phyloP scores from a whole-genome alignment of 2,797 vertebrate species.

The Echeneis naucrates region DNA sequence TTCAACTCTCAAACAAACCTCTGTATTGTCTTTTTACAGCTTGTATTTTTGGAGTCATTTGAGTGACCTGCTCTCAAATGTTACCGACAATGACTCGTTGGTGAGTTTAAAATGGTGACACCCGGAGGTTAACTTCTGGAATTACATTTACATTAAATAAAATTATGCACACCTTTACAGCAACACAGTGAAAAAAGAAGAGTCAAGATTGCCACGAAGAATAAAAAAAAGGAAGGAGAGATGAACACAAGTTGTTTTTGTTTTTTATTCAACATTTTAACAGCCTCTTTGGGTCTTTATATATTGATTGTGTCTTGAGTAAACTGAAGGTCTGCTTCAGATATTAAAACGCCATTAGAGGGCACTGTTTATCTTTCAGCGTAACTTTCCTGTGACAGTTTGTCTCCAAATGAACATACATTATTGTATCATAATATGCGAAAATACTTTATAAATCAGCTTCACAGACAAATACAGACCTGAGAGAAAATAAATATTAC shows the following conservation, averaged over 20 bases:
- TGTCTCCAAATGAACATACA: not conserved
- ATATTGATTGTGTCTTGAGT: not conserved
- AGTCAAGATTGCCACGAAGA: no score
- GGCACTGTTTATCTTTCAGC: constrained; percentile 14
- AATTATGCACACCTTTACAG: not conserved
- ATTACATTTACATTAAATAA: not conserved
- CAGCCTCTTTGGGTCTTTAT: not conserved
- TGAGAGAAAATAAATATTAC: not conserved
- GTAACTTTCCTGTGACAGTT: not conserved
- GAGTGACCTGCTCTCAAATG: no score
- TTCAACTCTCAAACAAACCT: no score
- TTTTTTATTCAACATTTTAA: no score
- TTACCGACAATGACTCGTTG: no score
- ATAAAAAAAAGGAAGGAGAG: no score
- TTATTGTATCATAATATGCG: not conserved
- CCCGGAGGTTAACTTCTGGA: not conserved
- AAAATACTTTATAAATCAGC: not conserved
- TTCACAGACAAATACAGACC: not conserved
- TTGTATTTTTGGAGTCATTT: not conserved
- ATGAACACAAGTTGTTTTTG: no score
- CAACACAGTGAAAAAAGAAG: no score
- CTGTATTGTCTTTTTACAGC: not conserved
- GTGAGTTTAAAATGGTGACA: not conserved
- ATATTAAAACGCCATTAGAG: constrained; percentile 9
- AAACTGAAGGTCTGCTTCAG: not conserved